Conservation (phyloP, 2,888 invertebrate genomes). For the Trichogramma evanescens region DNA sequence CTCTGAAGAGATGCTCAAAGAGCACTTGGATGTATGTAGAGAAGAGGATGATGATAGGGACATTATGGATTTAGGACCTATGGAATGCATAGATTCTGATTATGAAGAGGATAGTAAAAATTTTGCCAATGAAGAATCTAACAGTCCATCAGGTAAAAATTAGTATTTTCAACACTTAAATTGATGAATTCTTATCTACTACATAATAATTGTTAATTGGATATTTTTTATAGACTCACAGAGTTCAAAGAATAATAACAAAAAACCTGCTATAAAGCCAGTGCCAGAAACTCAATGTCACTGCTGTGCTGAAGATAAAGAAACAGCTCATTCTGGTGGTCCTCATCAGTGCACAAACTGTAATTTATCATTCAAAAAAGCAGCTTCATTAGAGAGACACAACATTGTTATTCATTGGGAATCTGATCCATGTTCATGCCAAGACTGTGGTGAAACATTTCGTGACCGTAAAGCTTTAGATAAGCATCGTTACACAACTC, state of each 20-base stretch:
- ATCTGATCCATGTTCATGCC: slow-evolving; percentile 57
- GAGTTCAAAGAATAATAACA: slow-evolving; percentile 27
- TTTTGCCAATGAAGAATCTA: slow-evolving; percentile 27
- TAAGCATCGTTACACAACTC: slow-evolving; percentile 58
- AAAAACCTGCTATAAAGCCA: slow-evolving; percentile 36
- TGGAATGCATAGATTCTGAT: slow-evolving; percentile 36
- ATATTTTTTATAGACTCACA: slow-evolving; percentile 18
- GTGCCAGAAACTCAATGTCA: slow-evolving; percentile 48
- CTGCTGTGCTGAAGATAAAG: slow-evolving; percentile 55
- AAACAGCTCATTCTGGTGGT: slow-evolving; percentile 54
- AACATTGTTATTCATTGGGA: slow-evolving; percentile 63
- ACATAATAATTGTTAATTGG: background rate
- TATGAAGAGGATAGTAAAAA: slow-evolving; percentile 30
- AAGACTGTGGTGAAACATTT: slow-evolving; percentile 62
- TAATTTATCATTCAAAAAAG: slow-evolving; percentile 65
- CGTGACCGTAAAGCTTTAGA: slow-evolving; percentile 56
- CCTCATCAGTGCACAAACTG: slow-evolving; percentile 57
- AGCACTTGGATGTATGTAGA: slow-evolving; percentile 41
- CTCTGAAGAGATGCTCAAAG: slow-evolving; percentile 39
- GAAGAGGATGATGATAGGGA: slow-evolving; percentile 40
- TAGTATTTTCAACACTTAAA: background rate
- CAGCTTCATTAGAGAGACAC: slow-evolving; percentile 61
- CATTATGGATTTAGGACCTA: slow-evolving; percentile 34
- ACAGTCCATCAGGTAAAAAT: slow-evolving; percentile 19
- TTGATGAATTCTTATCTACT: background rate